Evolutionary conservation across 1,140 invertebrate genomes (phyloP), one percentile per base, ranked within the genome.

Genomic region (Sycobia sp.): DNA sequence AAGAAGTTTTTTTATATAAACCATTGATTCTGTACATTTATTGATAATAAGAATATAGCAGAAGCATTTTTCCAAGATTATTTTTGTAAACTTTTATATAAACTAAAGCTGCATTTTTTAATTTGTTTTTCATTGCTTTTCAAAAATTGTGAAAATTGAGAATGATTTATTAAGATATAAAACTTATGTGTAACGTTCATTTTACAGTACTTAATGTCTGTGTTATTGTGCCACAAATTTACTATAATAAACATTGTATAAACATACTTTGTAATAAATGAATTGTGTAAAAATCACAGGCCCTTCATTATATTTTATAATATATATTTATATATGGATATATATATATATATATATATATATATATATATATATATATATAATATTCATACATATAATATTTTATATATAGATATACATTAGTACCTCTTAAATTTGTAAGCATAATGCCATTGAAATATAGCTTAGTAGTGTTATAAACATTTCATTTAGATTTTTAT

Each of bases 181-280:
- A 56, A 49, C 50, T 57, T 34, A 56, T 63, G 41, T 16, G 11
- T 63, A 49, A 63, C 20, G 25, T 43, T 64, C 34, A 57, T 64
- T 64, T 64, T 64, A 64, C 47, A 64, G 36, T 57, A 56, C 34
- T 54, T 39, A 55, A 57, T 39, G 39, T 64, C 54, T 62, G 59
- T 57, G 34, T 63, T 63, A 64, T 62, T 66, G 71, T 74, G 72
- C 72, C 72, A 74, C 69, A 73, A 66, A 67, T 50, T 63, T 56
- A 41, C 39, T 67, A 70, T 58, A 58, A 65, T 50, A 68, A 55
- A 65, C 62, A 65, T 54, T 71, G 62, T 72, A 73, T 59, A 50
- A 66, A 50, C 55, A 60, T 65, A 69, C 58, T 70, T 66, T 72
- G 67, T 69, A 71, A 73, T 69, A 68, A 71, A 73, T 56, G 14